Evolutionary conservation across 2,113 vertebrate genomes (phyloP), one percentile per base, ranked within the genome.

Genomic region (Odocoileus virginianus): DNA sequence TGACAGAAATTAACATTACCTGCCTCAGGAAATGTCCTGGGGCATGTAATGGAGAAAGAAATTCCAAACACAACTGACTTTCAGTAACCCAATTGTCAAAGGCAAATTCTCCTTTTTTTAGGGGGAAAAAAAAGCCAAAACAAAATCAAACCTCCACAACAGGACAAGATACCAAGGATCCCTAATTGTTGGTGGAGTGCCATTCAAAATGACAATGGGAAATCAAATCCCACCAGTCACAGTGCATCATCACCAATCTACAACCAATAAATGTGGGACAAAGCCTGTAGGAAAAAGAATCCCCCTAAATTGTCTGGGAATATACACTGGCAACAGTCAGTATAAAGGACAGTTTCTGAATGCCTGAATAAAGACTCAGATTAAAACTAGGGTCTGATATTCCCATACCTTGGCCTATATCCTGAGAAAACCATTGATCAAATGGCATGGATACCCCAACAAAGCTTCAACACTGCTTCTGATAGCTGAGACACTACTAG

Each of bases 41-140:
- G 5, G 19, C 0, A 0, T n/a, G 10, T 36, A 36, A 71, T 12
- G 19, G 19, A 13, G 23, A 54, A 54, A 54, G 52, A 71, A 23
- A 40, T 71, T 71, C 64, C 19, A 71, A 71, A 40, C 67, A 71
- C n/a, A 23, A 19, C n/a, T 71, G n/a, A 40, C n/a, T 71, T 23
- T 71, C 19, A 40, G 19, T 71, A 71, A 71, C 5, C 9, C n/a
- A 23, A 71, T 19, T 23, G 67, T 71, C 5, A 36, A 71, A 23
- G 11, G 19, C n/a, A 71, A 71, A 23, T 71, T 71, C n/a, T 71
- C n/a, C 67, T 23, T 2, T 8, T 40, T 71, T 71, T 12, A 40
- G n/a, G 67, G 67, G 6, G 23, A 40, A 36, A 67, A 67, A n/a
- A 67, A n/a, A 36, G 64, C 64, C 64, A 36, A 36, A 71, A 36